These are phyloP conservation scores for Dasypolia templi DNA, from an alignment of 2,888 invertebrate genomes.

Conservation along the genomic window DNA sequence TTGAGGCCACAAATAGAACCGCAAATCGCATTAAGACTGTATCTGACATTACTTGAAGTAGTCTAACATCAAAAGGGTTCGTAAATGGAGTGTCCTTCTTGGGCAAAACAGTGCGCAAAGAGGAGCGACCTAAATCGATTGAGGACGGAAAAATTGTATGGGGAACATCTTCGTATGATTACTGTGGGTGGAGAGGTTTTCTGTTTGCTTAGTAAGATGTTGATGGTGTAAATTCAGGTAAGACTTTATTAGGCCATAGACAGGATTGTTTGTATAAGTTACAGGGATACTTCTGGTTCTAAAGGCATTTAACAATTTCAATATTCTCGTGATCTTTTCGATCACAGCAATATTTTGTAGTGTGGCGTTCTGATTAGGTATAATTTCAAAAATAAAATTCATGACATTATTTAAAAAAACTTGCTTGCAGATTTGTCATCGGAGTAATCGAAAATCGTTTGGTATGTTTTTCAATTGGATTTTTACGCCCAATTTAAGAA, in stretches of 20 bases:
- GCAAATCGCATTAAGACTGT: slow-evolving; percentile 57
- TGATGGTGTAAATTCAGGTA: background rate
- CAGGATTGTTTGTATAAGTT: background rate
- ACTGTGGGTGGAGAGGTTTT: slow-evolving; percentile 12
- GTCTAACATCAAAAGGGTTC: slow-evolving; percentile 62
- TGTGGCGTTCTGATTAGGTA: background rate
- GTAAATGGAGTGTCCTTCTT: slow-evolving; percentile 55
- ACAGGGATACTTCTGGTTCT: background rate
- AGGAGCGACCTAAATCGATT: slow-evolving; percentile 65
- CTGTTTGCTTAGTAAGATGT: slow-evolving; percentile 3
- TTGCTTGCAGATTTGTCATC: background rate
- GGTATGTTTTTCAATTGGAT: background rate
- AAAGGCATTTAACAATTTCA: background rate
- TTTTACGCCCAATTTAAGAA: too few relatives aligned
- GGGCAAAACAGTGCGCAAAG: slow-evolving; percentile 51
- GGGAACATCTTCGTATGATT: slow-evolving; percentile 42
- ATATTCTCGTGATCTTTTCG: background rate
- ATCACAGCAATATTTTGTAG: too few relatives aligned
- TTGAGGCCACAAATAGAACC: slow-evolving; percentile 9
- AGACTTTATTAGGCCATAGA: too few relatives aligned
- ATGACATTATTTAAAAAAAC: background rate
- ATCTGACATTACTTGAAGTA: slow-evolving; percentile 53
- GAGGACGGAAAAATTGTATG: slow-evolving; percentile 47
- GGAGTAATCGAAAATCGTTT: background rate
- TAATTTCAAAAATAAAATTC: too few relatives aligned